Percentiles rank a stretch among this genome's conserved stretches.
phyloP scores from a whole-genome alignment of 1,140 invertebrate species.

The Hyles vespertilio region DNA sequence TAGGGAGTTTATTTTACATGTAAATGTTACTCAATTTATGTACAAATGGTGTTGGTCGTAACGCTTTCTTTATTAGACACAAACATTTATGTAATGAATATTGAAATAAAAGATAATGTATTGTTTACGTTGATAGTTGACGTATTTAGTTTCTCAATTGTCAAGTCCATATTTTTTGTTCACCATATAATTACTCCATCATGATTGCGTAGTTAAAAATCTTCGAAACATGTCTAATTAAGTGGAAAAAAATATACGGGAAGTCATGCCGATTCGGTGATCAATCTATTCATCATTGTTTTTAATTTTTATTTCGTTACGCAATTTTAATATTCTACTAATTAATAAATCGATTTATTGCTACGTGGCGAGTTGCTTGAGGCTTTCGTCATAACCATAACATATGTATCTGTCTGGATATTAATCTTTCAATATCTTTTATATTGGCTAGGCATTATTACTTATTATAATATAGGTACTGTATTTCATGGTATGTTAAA shows the following conservation, averaged over 20 bases:
- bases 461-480: too few relatives aligned
- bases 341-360: too few relatives aligned
- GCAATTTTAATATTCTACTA: background rate
- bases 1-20: slow-evolving; percentile 9
- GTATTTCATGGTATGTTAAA: too few relatives aligned
- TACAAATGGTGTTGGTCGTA: slow-evolving; percentile 8
- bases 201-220: slow-evolving; percentile 5
- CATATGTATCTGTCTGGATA: too few relatives aligned
- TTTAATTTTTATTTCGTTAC: background rate
- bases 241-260: background rate
- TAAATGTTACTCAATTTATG: slow-evolving; percentile 19
- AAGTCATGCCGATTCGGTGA: background rate
- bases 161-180: background rate
- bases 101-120: slow-evolving; percentile 5
- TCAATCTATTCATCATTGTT: background rate
- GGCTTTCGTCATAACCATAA: too few relatives aligned
- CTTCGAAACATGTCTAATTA: background rate
- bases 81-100: slow-evolving; percentile 3
- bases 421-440: too few relatives aligned
- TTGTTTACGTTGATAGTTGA: background rate
- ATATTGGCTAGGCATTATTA: too few relatives aligned
- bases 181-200: background rate
- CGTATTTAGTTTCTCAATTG: background rate
- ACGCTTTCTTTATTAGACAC: slow-evolving; percentile 19
- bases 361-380: too few relatives aligned